A percentile compares a stretch with the other conserved stretches of the same genome.
Conservation (phyloP, 2,888 invertebrate genomes). For the Noctuana brunneofusca region DNA sequence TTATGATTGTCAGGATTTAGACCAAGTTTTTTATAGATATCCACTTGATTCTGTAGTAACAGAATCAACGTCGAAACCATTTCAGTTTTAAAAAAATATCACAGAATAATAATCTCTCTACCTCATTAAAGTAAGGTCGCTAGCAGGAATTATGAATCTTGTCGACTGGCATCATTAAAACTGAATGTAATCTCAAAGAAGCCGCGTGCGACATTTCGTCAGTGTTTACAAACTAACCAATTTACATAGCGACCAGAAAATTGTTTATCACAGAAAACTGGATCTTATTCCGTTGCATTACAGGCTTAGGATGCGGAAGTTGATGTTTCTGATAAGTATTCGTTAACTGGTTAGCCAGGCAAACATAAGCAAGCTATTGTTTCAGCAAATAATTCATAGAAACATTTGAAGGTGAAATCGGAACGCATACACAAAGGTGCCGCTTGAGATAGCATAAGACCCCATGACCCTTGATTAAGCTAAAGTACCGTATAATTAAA, state of each 20-base stretch:
- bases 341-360: conserved; percentile 52
- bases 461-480: conserved; percentile 43
- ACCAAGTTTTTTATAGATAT: no score
- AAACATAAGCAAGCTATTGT: conserved; percentile 74
- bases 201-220: conserved; percentile 69
- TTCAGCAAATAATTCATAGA: conserved; percentile 80
- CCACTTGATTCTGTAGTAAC: no score
- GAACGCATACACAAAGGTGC: conserved; percentile 63
- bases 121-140: conserved; percentile 11
- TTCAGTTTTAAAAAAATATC: neutral
- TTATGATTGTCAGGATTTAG: no score
- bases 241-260: conserved; percentile 37
- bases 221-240: conserved; percentile 60
- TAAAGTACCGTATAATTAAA: conserved; percentile 17
- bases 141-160: conserved; percentile 67
- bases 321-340: conserved; percentile 20
- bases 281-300: conserved; percentile 28
- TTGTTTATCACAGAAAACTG: neutral
- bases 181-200: conserved; percentile 74
- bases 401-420: conserved; percentile 69
- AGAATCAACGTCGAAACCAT: neutral
- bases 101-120: neutral
- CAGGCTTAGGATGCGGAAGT: neutral
- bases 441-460: conserved; percentile 58
- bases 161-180: conserved; percentile 70